Conservation (phyloP, 2,797 vertebrate species). For the Notolepis coatsorum region DNA sequence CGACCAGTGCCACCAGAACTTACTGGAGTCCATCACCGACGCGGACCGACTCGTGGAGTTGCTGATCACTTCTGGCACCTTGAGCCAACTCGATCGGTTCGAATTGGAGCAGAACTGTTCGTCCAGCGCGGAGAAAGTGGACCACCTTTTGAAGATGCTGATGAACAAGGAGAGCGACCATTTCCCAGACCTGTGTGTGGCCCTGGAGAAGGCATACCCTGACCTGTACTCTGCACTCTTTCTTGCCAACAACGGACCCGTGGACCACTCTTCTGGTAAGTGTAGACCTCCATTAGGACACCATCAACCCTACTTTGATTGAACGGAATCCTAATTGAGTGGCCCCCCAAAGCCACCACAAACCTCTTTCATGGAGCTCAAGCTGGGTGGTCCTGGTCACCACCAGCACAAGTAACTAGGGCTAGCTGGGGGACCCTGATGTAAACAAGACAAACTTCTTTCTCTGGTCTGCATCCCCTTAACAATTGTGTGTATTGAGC, state of each 20-base stretch:
- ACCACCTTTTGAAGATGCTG: conserved; percentile 94
- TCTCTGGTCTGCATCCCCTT: too few relatives aligned
- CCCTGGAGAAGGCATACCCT: conserved; percentile 96
- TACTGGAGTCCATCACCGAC: conserved; percentile 94
- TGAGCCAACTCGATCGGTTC: conserved; percentile 88
- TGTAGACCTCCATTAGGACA: conserved; percentile 40
- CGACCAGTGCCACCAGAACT: conserved; percentile 94
- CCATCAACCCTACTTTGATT: background rate
- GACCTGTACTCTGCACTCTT: conserved; percentile 93
- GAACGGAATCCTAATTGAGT: background rate
- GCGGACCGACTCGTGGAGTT: conserved; percentile 92
- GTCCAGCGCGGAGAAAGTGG: conserved; percentile 89
- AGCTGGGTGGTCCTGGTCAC: conserved; percentile 63
- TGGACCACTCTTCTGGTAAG: conserved; percentile 84
- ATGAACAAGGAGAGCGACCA: conserved; percentile 95
- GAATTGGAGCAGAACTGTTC: conserved; percentile 90
- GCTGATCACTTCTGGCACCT: conserved; percentile 89
- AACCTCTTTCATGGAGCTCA: conserved; percentile 9
- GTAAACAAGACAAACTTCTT: too few relatives aligned
- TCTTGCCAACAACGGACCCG: conserved; percentile 84
- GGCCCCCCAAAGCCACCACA: conserved; percentile 1
- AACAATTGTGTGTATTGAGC: too few relatives aligned
- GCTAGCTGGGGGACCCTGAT: too few relatives aligned
- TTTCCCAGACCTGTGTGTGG: conserved; percentile 95
- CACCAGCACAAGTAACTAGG: conserved; percentile 5